Percentiles rank a stretch among this genome's conserved stretches.
Conservation (phyloP, 2,888 invertebrate species). For the Cephus pulcher region DNA sequence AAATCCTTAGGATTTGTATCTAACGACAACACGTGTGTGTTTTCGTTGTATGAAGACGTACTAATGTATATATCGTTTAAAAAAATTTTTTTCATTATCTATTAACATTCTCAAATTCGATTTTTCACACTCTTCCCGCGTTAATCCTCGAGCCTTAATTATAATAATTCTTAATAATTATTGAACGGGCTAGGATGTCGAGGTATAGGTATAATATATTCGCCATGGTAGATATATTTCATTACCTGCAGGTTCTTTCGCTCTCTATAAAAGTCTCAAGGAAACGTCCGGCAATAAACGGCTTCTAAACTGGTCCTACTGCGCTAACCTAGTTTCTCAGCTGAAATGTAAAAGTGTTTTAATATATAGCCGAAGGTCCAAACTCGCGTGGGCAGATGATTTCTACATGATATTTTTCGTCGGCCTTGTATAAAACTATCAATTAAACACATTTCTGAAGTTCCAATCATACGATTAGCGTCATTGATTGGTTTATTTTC, state of each 20-base stretch:
- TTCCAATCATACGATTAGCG: background rate
- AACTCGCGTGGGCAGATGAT: slow-evolving; percentile 11
- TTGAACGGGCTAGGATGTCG: background rate
- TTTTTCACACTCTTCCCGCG: background rate
- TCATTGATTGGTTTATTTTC: background rate
- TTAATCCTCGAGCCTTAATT: background rate
- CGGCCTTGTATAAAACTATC: background rate
- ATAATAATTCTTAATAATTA: background rate
- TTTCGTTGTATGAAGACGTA: background rate
- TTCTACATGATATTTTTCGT: slow-evolving; percentile 1
- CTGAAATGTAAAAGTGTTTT: slow-evolving; percentile 11
- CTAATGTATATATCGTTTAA: too few species aligned
- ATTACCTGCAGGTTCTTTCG: background rate
- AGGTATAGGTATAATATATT: background rate
- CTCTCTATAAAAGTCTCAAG: background rate
- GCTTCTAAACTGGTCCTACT: slow-evolving; percentile 28
- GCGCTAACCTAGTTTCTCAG: slow-evolving; percentile 23
- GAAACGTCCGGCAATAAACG: slow-evolving; percentile 24
- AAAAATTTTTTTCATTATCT: background rate
- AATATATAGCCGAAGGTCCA: slow-evolving; percentile 7
- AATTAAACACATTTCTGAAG: background rate
- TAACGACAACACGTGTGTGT: background rate
- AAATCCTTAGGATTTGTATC: background rate
- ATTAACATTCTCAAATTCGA: background rate
- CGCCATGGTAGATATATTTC: background rate